Conservation (phyloP, 2,113 vertebrate species). For the Amphiprion ocellaris region DNA sequence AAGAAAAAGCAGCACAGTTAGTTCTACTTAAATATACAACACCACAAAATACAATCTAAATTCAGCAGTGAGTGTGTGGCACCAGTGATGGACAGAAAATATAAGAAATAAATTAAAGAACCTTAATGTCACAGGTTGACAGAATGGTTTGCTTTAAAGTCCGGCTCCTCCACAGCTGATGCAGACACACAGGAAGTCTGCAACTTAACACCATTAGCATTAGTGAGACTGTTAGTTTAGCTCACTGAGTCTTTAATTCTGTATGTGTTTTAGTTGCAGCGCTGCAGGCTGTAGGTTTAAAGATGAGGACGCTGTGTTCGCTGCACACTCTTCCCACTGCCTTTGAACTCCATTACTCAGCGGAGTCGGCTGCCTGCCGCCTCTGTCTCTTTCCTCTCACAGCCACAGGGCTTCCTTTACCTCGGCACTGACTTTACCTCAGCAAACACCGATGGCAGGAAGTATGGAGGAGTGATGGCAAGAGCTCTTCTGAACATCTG, state of each 20-base stretch:
- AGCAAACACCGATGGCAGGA: neutral
- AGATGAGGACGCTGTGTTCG: slow-evolving; percentile 33
- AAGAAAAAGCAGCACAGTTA: too few relatives aligned
- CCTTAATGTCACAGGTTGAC: neutral
- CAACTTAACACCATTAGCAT: neutral
- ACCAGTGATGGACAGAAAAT: neutral
- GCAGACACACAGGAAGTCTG: neutral
- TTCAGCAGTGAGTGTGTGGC: neutral
- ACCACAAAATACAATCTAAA: neutral
- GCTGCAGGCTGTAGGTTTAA: slow-evolving; percentile 57
- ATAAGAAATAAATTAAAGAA: neutral
- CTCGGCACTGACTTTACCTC: slow-evolving; percentile 2
- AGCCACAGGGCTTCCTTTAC: slow-evolving; percentile 45
- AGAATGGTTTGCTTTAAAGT: neutral
- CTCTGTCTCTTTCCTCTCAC: slow-evolving; percentile 18
- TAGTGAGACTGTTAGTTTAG: slow-evolving; percentile 40
- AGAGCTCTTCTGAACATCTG: neutral
- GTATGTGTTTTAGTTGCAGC: slow-evolving; percentile 35
- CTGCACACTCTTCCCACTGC: slow-evolving; percentile 17
- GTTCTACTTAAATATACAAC: too few relatives aligned
- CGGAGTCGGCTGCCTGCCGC: slow-evolving; percentile 11
- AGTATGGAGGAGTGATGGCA: neutral
- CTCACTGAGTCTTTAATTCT: slow-evolving; percentile 48
- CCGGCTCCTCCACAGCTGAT: neutral
- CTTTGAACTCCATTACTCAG: slow-evolving; percentile 59